These are phyloP conservation scores for Hyposmocoma kahamanoa DNA, from an alignment of 1,140 invertebrate genomes.

Conservation along the genomic window DNA sequence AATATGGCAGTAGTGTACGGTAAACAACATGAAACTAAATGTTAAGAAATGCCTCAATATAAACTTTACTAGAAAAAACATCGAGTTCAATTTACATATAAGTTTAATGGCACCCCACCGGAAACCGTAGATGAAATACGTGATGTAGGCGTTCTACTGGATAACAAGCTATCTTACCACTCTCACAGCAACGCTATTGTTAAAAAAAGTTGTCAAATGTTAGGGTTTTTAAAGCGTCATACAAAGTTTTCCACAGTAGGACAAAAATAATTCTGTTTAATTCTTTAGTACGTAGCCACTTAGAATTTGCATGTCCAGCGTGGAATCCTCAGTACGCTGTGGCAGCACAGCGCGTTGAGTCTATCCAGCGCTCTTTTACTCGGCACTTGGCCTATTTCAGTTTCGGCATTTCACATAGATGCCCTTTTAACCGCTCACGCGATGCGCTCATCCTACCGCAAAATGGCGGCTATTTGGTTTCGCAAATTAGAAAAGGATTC, in stretches of 20 bases:
- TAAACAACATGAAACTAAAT: not conserved
- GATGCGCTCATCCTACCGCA: no score
- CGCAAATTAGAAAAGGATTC: no score
- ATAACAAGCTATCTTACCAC: not conserved
- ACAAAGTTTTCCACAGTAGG: not conserved
- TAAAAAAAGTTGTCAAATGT: not conserved
- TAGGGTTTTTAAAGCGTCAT: not conserved
- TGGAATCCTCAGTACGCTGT: not conserved
- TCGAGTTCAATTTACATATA: not conserved
- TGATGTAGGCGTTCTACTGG: not conserved
- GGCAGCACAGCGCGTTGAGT: not conserved
- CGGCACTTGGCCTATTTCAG: not conserved
- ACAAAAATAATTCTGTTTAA: not conserved
- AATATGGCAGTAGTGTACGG: not conserved
- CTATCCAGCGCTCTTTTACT: not conserved
- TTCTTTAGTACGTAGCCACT: not conserved
- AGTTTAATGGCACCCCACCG: not conserved
- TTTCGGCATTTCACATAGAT: not conserved
- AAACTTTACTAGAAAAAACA: not conserved
- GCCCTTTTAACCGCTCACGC: no score
- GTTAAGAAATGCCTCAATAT: not conserved
- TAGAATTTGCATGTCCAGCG: not conserved
- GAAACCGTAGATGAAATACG: not conserved
- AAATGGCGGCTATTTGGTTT: no score
- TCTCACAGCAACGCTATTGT: not conserved